Conservation (phyloP, 2,113 vertebrate species). For the Nipponia nippon region DNA sequence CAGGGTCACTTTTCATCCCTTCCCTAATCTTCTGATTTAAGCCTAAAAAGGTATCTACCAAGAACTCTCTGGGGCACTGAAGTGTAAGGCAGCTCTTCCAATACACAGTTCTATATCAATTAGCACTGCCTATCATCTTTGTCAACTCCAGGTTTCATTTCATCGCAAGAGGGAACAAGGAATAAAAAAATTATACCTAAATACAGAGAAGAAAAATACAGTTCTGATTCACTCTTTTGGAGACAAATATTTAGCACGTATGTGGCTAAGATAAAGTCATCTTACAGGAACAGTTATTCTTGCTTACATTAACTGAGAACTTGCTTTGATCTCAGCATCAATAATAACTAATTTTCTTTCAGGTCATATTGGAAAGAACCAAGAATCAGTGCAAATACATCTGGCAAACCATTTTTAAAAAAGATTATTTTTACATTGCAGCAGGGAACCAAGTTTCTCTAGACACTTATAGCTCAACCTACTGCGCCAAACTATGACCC, state of each 20-base stretch:
- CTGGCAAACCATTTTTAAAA: neutral
- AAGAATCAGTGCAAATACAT: neutral
- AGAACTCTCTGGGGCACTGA: neutral
- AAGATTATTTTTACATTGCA: neutral
- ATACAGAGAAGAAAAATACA: neutral
- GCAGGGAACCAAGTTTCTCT: neutral
- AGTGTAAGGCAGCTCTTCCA: neutral
- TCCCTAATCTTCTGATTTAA: constrained; percentile 7
- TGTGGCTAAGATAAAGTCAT: neutral
- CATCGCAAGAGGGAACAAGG: neutral
- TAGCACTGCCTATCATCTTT: neutral
- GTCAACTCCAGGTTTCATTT: neutral
- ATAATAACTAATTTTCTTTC: neutral
- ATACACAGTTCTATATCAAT: neutral
- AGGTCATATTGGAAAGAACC: neutral
- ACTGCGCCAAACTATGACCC: neutral
- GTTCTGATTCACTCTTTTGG: neutral
- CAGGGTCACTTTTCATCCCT: neutral
- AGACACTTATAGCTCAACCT: neutral
- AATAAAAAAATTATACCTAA: neutral
- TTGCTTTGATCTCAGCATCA: neutral
- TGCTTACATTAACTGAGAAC: neutral
- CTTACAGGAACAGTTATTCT: neutral
- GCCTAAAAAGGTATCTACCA: neutral
- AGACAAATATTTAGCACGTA: neutral